phyloP scores from a whole-genome alignment of 2,113 vertebrate genomes.

The Cisticola juncidis region DNA sequence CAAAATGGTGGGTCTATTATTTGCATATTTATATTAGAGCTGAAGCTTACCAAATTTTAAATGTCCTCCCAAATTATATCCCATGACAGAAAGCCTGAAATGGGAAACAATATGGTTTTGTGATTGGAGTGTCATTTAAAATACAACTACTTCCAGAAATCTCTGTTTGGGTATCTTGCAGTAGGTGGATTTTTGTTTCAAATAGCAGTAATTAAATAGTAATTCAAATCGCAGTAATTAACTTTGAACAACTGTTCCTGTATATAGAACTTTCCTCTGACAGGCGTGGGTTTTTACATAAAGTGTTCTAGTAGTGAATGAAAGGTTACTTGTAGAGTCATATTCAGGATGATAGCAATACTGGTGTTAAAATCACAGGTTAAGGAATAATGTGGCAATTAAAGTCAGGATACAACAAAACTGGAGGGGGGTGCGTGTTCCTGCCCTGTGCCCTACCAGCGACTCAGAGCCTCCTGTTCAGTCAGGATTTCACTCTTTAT shows the following conservation, averaged over 20 bases:
- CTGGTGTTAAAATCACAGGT: neutral
- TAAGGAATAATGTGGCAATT: neutral
- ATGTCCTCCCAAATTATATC: neutral
- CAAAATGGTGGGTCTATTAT: neutral
- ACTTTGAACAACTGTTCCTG: neutral
- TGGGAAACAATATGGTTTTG: neutral
- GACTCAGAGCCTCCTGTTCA: neutral
- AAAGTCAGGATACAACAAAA: neutral
- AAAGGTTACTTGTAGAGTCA: neutral
- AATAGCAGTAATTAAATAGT: neutral
- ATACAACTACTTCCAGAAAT: neutral
- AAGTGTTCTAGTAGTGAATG: neutral
- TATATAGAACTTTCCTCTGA: neutral
- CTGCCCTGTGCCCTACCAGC: neutral
- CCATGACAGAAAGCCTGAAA: neutral
- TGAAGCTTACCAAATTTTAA: neutral
- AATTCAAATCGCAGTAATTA: neutral
- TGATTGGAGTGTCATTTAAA: neutral
- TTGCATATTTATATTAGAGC: slow-evolving; percentile 1
- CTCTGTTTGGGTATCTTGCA: neutral
- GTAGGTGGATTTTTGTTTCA: neutral
- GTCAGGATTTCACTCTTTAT: neutral
- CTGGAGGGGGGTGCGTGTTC: neutral
- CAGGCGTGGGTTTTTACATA: fast-evolving
- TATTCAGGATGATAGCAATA: neutral